These are phyloP conservation scores for Elmis aenea DNA, from an alignment of 2,888 invertebrate genomes.

Conservation along the genomic window DNA sequence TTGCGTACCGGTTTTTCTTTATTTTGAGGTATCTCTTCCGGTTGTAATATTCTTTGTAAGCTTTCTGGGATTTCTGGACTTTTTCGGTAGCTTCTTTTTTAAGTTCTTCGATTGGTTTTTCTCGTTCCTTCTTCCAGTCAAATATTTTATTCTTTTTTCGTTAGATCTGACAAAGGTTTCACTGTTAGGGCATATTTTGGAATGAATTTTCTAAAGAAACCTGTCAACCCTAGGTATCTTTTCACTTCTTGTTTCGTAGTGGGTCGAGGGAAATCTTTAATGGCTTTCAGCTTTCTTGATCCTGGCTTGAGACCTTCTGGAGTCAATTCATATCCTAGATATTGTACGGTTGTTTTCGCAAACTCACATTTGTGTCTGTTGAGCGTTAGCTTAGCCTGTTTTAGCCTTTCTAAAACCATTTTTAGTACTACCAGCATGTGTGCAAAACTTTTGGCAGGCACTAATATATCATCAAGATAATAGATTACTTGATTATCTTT, in stretches of 20 bases:
- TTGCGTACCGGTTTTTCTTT: no score
- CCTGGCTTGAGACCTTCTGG: not conserved
- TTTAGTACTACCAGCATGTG: no score
- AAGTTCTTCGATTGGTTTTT: constrained; percentile 4
- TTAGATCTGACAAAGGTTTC: not conserved
- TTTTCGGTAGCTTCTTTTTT: no score
- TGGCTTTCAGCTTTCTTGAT: not conserved
- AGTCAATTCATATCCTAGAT: constrained; percentile 1
- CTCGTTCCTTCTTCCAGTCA: constrained; percentile 2
- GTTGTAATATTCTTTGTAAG: no score
- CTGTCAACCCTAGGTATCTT: constrained; percentile 5
- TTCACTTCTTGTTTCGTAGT: not conserved
- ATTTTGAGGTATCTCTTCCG: no score
- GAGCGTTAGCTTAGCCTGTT: constrained; percentile 17
- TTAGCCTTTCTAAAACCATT: constrained; percentile 14
- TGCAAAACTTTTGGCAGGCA: no score
- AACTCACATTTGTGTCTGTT: constrained; percentile 3
- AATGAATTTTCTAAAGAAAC: constrained; percentile 1
- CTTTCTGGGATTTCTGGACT: no score
- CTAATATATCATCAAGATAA: no score
- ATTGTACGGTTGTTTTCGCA: not conserved
- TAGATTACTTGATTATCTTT: no score
- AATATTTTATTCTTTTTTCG: constrained; percentile 1
- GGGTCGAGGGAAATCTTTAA: not conserved
- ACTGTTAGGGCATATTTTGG: not conserved